These are phyloP conservation scores for Apantesis nais DNA, from an alignment of 2,888 invertebrate species.

Conservation along the genomic window DNA sequence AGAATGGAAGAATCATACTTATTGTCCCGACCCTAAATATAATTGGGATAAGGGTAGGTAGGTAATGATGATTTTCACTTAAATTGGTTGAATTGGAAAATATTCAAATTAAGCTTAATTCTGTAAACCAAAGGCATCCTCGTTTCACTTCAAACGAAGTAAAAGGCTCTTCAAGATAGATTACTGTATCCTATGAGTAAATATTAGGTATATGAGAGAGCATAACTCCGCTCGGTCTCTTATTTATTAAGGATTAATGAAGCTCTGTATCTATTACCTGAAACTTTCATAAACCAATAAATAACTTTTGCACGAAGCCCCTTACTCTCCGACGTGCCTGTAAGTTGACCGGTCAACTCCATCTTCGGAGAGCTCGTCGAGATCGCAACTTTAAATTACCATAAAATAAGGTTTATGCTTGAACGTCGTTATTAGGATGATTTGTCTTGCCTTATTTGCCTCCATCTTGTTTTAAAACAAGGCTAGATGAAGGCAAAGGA, in stretches of 20 bases:
- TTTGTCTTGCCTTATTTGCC: conserved; percentile 25
- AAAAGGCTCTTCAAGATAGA: conserved; percentile 9
- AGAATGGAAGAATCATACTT: too few species aligned
- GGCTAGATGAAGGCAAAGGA: conserved; percentile 19
- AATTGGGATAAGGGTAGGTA: too few species aligned
- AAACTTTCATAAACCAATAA: conserved; percentile 60
- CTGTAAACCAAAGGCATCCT: background rate
- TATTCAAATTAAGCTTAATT: background rate
- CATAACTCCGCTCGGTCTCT: conserved; percentile 19
- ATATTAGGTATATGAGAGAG: conserved; percentile 20
- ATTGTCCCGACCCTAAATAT: too few species aligned
- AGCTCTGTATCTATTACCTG: conserved; percentile 51
- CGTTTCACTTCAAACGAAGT: conserved; percentile 3
- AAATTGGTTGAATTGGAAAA: background rate
- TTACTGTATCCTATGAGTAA: conserved; percentile 20
- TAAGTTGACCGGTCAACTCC: conserved; percentile 19
- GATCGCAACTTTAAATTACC: conserved; percentile 32
- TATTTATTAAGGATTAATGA: conserved; percentile 57
- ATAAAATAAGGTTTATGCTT: conserved; percentile 25
- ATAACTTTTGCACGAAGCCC: conserved; percentile 55
- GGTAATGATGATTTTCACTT: too few species aligned
- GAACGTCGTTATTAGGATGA: conserved; percentile 18
- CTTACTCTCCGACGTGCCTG: conserved; percentile 28
- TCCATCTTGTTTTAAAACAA: conserved; percentile 1
- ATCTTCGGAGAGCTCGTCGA: conserved; percentile 13